A percentile compares a stretch with the other conserved stretches of the same genome.
Evolutionary conservation across 2,113 vertebrate species (phyloP).

Genomic region (Danionella cerebrum): DNA sequence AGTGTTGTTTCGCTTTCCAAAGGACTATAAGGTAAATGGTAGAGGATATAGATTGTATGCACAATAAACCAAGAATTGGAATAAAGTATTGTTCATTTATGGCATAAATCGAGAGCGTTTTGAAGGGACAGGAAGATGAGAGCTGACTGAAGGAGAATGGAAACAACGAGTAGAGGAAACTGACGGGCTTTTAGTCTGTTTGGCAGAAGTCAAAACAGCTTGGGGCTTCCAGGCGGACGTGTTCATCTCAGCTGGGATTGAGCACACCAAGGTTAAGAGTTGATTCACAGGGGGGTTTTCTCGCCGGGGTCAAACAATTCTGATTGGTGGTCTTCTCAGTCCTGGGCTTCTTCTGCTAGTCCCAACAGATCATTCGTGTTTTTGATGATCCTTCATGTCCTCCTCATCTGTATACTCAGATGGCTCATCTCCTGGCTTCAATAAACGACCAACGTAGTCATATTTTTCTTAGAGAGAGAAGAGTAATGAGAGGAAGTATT

Average conservation of each 20-base stretch:
- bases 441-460: constrained; percentile 93
- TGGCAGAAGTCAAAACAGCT: constrained; percentile 4
- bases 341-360: constrained; percentile 82
- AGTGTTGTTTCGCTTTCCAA: constrained; percentile 42
- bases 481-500: not conserved
- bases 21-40: constrained; percentile 56
- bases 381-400: constrained; percentile 96
- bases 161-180: not conserved
- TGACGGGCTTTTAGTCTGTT: constrained; percentile 9
- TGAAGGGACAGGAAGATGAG: not conserved
- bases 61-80: too few relatives aligned
- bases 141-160: not conserved
- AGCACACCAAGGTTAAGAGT: constrained; percentile 12
- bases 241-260: not conserved
- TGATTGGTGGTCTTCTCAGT: constrained; percentile 75
- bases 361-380: constrained; percentile 87
- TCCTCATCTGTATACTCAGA: constrained; percentile 99
- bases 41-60: constrained; percentile 17
- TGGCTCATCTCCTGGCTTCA: constrained; percentile 97
- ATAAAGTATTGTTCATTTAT: not conserved
- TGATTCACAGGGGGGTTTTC: constrained; percentile 15
- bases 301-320: constrained; percentile 18
- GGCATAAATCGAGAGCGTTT: not conserved
- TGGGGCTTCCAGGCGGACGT: not conserved
- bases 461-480: constrained; percentile 82